Conservation (phyloP, 2,888 invertebrate species). For the Pseudococcus viburni region DNA sequence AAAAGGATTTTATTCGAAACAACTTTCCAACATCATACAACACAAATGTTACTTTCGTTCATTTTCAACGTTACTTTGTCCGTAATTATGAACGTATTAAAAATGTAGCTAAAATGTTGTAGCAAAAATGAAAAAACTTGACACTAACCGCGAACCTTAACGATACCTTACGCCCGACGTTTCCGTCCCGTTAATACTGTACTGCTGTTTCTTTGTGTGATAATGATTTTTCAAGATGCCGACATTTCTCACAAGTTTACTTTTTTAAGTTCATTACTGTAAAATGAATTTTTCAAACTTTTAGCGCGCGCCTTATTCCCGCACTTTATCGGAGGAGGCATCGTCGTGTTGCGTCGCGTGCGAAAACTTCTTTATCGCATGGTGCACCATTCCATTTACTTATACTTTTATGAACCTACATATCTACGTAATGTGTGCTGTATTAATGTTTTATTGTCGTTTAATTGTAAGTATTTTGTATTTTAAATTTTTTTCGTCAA, state of each 20-base stretch:
- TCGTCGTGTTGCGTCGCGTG: too few relatives aligned
- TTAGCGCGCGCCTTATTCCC: neutral
- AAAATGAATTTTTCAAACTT: conserved; percentile 52
- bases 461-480: too few relatives aligned
- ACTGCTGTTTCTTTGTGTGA: conserved; percentile 50
- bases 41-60: conserved; percentile 54
- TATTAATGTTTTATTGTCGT: too few relatives aligned
- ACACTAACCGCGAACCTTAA: conserved; percentile 54
- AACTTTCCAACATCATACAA: conserved; percentile 50
- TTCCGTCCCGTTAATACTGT: conserved; percentile 5
- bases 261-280: conserved; percentile 52
- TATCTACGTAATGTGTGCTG: too few relatives aligned
- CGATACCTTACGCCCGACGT: conserved; percentile 36
- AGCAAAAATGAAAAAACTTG: conserved; percentile 55
- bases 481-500: too few relatives aligned
- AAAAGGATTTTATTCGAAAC: conserved; percentile 39
- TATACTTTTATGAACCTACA: too few relatives aligned
- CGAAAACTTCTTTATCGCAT: too few relatives aligned
- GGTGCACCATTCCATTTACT: too few relatives aligned
- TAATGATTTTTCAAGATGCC: conserved; percentile 55
- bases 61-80: conserved; percentile 44
- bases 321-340: too few relatives aligned
- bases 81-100: conserved; percentile 50
- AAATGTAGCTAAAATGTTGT: conserved; percentile 51
- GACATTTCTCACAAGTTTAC: conserved; percentile 27